phyloP scores from a whole-genome alignment of 2,797 vertebrate species.

The Micromesistius poutassou region DNA sequence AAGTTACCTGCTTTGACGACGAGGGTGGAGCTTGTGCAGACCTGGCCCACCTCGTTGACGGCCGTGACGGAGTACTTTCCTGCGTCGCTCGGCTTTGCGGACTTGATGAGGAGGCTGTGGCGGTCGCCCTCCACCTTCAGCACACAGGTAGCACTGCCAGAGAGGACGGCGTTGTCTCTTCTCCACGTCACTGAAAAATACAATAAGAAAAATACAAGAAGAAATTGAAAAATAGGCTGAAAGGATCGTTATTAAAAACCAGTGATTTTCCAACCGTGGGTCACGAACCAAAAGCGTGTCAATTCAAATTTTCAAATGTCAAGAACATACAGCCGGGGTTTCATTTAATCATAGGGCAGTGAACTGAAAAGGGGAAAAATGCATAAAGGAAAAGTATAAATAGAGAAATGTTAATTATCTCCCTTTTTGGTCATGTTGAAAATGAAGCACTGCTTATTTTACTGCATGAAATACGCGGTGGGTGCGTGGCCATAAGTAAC shows the following conservation, averaged over 20 bases:
- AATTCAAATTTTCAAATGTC: no score
- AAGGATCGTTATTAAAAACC: neutral
- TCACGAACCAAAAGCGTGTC: neutral
- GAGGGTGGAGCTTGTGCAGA: slow-evolving; percentile 80
- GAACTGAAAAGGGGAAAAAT: neutral
- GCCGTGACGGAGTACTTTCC: slow-evolving; percentile 87
- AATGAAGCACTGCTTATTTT: neutral
- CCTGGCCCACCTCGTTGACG: slow-evolving; percentile 84
- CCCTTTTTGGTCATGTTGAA: neutral
- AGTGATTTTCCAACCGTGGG: neutral
- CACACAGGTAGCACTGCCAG: slow-evolving; percentile 65
- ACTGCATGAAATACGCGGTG: neutral
- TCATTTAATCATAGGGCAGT: neutral
- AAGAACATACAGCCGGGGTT: neutral
- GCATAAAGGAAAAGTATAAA: neutral
- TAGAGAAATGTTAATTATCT: neutral
- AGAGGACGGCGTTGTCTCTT: slow-evolving; percentile 76
- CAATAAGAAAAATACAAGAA: neutral
- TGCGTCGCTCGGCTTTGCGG: slow-evolving; percentile 76
- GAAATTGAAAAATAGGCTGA: neutral
- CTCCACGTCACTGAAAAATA: slow-evolving; percentile 82
- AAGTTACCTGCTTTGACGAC: slow-evolving; percentile 85
- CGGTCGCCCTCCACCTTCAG: slow-evolving; percentile 91
- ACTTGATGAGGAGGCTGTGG: slow-evolving; percentile 85
- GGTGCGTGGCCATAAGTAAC: neutral